phyloP scores from a whole-genome alignment of 1,140 invertebrate species.

The Ceratoteleas bidentatus region DNA sequence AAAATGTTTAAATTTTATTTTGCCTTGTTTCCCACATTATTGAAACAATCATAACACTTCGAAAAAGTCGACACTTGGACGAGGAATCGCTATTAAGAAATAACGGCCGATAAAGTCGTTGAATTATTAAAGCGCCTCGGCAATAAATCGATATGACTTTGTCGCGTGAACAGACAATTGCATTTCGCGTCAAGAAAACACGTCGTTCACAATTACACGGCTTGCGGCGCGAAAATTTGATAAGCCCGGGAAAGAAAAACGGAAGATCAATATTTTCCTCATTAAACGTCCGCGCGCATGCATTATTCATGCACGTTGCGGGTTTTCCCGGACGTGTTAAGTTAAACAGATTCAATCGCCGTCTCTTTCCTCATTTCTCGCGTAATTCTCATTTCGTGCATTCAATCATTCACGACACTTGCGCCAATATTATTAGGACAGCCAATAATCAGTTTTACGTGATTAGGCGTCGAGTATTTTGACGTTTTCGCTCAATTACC shows the following conservation, averaged over 20 bases:
- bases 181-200: background rate
- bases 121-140: background rate
- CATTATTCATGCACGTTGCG: slow-evolving; percentile 49
- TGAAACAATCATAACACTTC: no score
- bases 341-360: slow-evolving; percentile 46
- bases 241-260: slow-evolving; percentile 18
- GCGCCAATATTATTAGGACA: slow-evolving; percentile 1
- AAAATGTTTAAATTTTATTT: no score
- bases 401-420: slow-evolving; percentile 13
- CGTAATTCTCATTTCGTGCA: slow-evolving; percentile 21
- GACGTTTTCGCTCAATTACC: background rate
- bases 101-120: background rate
- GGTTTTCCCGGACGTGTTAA: slow-evolving; percentile 36
- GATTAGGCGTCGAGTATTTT: background rate
- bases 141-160: slow-evolving; percentile 13
- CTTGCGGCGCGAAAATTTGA: slow-evolving; percentile 13
- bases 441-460: slow-evolving; percentile 7
- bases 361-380: slow-evolving; percentile 37
- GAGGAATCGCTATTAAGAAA: background rate
- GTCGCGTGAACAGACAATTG: background rate
- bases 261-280: slow-evolving; percentile 50
- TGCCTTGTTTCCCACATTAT: no score
- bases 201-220: background rate
- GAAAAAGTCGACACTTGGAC: no score
- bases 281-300: slow-evolving; percentile 25